These are phyloP conservation scores for Hippocampus guttulatus DNA, from an alignment of 2,113 vertebrate genomes.

Conservation along the genomic window DNA sequence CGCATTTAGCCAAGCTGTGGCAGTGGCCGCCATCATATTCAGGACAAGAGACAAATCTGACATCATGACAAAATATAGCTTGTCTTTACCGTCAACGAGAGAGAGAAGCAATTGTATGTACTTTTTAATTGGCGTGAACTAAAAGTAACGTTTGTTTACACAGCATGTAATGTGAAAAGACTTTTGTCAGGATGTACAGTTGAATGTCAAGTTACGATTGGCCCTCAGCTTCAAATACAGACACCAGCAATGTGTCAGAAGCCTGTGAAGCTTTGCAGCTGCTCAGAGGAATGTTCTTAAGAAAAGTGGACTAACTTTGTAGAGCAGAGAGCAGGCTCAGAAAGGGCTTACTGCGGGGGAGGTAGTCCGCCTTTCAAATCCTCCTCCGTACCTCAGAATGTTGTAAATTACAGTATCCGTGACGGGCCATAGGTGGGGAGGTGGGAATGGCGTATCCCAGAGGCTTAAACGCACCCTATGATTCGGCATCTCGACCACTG, in stretches of 20 bases:
- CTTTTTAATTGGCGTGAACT: too few species aligned
- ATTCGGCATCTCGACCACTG: too few species aligned
- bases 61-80: too few species aligned
- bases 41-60: background rate
- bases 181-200: background rate
- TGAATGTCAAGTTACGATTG: background rate
- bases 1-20: slow-evolving; percentile 5
- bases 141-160: too few species aligned
- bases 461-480: too few species aligned
- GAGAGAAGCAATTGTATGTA: too few species aligned
- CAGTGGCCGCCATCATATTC: background rate
- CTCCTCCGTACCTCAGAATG: background rate
- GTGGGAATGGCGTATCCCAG: too few species aligned
- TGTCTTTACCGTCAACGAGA: too few species aligned
- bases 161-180: background rate
- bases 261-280: slow-evolving; percentile 47
- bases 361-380: background rate
- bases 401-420: background rate
- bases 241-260: slow-evolving; percentile 40
- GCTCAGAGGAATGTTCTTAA: slow-evolving; percentile 38
- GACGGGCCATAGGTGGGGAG: too few species aligned
- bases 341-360: background rate
- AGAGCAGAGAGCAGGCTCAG: slow-evolving; percentile 13
- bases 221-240: slow-evolving; percentile 7
- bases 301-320: slow-evolving; percentile 18